Conservation (phyloP, 2,888 invertebrate genomes). For the Morpho helenor region DNA sequence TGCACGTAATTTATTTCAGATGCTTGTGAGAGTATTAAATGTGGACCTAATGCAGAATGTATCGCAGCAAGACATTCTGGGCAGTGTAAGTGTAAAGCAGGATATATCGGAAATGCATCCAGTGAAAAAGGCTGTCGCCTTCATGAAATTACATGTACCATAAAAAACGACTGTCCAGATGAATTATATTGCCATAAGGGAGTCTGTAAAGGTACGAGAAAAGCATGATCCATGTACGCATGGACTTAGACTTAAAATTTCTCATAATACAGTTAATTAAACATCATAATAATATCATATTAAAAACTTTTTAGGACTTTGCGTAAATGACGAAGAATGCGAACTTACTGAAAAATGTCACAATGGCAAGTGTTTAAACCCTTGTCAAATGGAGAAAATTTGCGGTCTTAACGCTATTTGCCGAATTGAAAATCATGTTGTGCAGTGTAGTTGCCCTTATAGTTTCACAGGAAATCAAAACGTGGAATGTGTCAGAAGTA, state of each 20-base stretch:
- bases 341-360: slow-evolving; percentile 87
- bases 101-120: slow-evolving; percentile 88
- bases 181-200: slow-evolving; percentile 91
- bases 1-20: slow-evolving; percentile 58
- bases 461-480: slow-evolving; percentile 92
- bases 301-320: slow-evolving; percentile 78
- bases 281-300: too few relatives aligned
- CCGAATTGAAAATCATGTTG: slow-evolving; percentile 83
- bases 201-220: slow-evolving; percentile 85
- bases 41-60: slow-evolving; percentile 93
- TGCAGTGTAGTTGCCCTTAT: slow-evolving; percentile 89
- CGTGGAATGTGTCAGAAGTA: slow-evolving; percentile 91
- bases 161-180: slow-evolving; percentile 85
- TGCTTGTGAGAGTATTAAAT: slow-evolving; percentile 87
- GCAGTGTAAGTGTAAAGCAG: slow-evolving; percentile 87
- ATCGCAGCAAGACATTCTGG: slow-evolving; percentile 86
- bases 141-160: slow-evolving; percentile 84
- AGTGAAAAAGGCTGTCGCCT: slow-evolving; percentile 87
- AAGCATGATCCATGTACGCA: slow-evolving; percentile 1
- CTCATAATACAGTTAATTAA: neutral
- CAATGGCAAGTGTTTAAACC: slow-evolving; percentile 89
- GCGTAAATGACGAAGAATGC: slow-evolving; percentile 89
- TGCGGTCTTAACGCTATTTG: slow-evolving; percentile 93
- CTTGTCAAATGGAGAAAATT: slow-evolving; percentile 85
- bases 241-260: slow-evolving; percentile 1